Evolutionary conservation across 2,888 invertebrate genomes (phyloP).

Genomic region (Drosophila birchii): DNA sequence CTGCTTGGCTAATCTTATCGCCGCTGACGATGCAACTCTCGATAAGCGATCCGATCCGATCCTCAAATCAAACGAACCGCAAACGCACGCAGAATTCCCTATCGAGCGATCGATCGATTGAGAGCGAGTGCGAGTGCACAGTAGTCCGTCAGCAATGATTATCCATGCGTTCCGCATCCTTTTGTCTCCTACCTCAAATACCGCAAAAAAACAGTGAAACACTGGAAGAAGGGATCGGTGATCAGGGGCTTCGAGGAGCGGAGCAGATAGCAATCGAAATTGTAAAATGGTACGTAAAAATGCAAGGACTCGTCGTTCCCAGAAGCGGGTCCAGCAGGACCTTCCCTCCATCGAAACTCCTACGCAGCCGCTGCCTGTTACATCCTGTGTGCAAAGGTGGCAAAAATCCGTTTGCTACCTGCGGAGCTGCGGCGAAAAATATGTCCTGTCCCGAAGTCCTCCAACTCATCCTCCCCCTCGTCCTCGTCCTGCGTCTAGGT

Average conservation of each 20-base stretch:
- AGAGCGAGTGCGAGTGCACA: slow-evolving; percentile 49
- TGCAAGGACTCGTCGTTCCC: slow-evolving; percentile 58
- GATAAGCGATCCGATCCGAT: slow-evolving; percentile 63
- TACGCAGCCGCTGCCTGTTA: slow-evolving; percentile 63
- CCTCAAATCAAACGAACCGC: slow-evolving; percentile 69
- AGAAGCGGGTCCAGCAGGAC: slow-evolving; percentile 49
- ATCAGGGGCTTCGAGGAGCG: slow-evolving; percentile 20
- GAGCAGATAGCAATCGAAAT: slow-evolving; percentile 70
- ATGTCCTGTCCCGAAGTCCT: slow-evolving; percentile 46
- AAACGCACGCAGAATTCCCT: slow-evolving; percentile 31
- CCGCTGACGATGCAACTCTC: slow-evolving; percentile 47
- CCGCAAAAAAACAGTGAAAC: slow-evolving; percentile 55
- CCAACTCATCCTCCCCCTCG: background rate
- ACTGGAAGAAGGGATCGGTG: slow-evolving; percentile 7
- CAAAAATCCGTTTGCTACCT: slow-evolving; percentile 73
- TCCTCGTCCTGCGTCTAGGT: slow-evolving; percentile 55
- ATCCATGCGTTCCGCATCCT: slow-evolving; percentile 53
- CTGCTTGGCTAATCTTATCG: slow-evolving; percentile 61
- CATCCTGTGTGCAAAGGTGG: slow-evolving; percentile 80
- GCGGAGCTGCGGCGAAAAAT: slow-evolving; percentile 53
- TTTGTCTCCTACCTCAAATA: slow-evolving; percentile 71
- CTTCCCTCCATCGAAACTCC: slow-evolving; percentile 60
- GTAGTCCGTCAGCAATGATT: slow-evolving; percentile 70
- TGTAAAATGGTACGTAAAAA: slow-evolving; percentile 74
- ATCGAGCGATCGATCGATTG: slow-evolving; percentile 25